Base-by-base conservation (phyloP, 1,140 invertebrate genomes). In the Drosophila burlai region DNA sequence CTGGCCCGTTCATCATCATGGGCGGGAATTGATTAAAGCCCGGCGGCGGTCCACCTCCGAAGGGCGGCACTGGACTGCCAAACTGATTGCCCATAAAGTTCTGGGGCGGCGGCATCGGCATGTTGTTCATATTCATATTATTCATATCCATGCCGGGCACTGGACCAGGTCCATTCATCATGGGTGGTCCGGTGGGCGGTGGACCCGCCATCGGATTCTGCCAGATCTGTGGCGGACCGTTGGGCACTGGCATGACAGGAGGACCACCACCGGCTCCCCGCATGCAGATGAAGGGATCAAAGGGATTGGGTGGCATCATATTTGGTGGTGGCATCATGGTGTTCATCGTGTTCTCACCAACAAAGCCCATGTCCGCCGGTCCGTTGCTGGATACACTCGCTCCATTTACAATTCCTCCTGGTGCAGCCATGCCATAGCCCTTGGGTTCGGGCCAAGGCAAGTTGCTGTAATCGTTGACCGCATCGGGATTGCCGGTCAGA, bases 361-460 rank as follows among this genome's bases (percentile, higher is more conserved):
- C 71, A 16, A 78, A 89, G 0, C 49, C 58, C 42, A 84, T 65
- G 0, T 89, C 75, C 11, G 76, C 1, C 6, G 54, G 54, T 16
- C 54, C 52, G 4, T 46, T 26, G 13, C 21, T n/a, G 9, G 18
- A 0, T 2, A 5, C 4, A 21, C 8, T 66, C 15, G 31, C 40
- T 8, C 59, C 59, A 1, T 57, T 57, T 0, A 26, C 21, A 6
- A 34, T 43, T 29, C 31, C 73, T 1, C 31, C 73, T 1, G 15
- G 21, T 0, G 26, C 94, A 94, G 47, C 0, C 47, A 11, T 10
- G 21, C 93, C 93, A 65, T 93, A 94, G 24, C 94, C 95, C 85
- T 97, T 97, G 0, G 97, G 97, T 87, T 97, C 96, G 2, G 97
- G 97, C 97, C 97, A 97, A 4, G 96, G 95, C 80, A 95, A 94